Evolutionary conservation across 2,888 invertebrate genomes (phyloP).

Genomic region (Rhogogaster chlorosoma): DNA sequence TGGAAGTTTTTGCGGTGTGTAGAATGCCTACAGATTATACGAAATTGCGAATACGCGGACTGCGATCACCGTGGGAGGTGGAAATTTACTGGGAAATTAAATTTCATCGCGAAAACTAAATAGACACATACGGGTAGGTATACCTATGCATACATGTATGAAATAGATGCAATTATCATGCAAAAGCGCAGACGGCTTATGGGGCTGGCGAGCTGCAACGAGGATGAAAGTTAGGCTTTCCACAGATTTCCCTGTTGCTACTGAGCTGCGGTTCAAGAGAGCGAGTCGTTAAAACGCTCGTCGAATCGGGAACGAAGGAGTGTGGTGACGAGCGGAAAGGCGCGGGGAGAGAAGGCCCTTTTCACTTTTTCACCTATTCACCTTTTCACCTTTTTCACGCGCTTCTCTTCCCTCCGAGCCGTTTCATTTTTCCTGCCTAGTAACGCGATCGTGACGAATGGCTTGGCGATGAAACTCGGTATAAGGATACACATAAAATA

Average conservation of each 20-base stretch:
- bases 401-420: conserved; percentile 7
- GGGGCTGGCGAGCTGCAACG: not conserved
- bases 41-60: not conserved
- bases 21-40: not conserved
- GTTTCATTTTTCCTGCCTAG: conserved; percentile 43
- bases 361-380: conserved; percentile 39
- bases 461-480: not conserved
- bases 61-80: not conserved
- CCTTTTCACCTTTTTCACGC: conserved; percentile 39
- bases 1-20: conserved; percentile 14
- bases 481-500: not conserved
- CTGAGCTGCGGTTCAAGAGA: conserved; percentile 18
- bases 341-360: conserved; percentile 2
- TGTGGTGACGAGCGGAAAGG: conserved; percentile 27
- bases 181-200: not conserved
- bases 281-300: conserved; percentile 42
- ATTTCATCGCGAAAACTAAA: not conserved
- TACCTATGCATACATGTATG: no score
- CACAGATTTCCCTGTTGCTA: not conserved
- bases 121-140: not conserved
- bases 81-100: not conserved
- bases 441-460: conserved; percentile 44
- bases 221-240: conserved; percentile 20
- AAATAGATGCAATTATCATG: not conserved
- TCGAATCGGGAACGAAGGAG: conserved; percentile 7